Evolutionary conservation across 2,113 vertebrate species (phyloP), one percentile per base, ranked within the genome.

Genomic region (Sebastes fasciatus): DNA sequence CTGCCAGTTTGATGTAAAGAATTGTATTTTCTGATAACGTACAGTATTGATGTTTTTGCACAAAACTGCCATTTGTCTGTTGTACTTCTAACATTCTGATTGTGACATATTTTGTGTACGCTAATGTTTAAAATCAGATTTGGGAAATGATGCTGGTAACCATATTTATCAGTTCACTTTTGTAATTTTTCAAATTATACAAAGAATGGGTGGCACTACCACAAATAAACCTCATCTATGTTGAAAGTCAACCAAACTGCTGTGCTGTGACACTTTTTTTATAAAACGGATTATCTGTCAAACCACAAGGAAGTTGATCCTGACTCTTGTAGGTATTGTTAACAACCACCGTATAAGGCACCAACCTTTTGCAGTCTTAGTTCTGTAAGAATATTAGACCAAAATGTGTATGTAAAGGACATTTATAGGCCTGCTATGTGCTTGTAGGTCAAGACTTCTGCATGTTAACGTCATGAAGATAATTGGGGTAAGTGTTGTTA

Each of bases 41-140:
- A 55, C 17, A 60, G 73, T 83, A 67, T 83, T 86, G 46, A 77
- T 88, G 42, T 79, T 79, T 88, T 90, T 89, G 87, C 89, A 87
- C 91, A 92, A 86, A 88, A 92, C 91, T 91, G 91, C 90, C 86
- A 61, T 92, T 88, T 68, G 48, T 89, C 73, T 43, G 14, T 77
- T 61, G 23, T 83, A 71, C 63, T 80, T 91, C 54, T 77, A 84
- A 86, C 77, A 68, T 88, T 88, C 51, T 62, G 42, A 79, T 76
- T 80, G 58, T 85, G 69, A 77, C 23, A 40, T 57, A 58, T 54
- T 83, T 86, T 23, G 21, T 79, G 74, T 82, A 52, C 14, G 60
- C 67, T 34, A 11, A 17, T 89, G 7, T 58, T 55, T n/a, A 66
- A 70, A 13, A 26, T 12, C 49, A 21, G 58, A 14, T 21, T n/a